Conservation (phyloP, 2,113 vertebrate species). For the Nestor notabilis region DNA sequence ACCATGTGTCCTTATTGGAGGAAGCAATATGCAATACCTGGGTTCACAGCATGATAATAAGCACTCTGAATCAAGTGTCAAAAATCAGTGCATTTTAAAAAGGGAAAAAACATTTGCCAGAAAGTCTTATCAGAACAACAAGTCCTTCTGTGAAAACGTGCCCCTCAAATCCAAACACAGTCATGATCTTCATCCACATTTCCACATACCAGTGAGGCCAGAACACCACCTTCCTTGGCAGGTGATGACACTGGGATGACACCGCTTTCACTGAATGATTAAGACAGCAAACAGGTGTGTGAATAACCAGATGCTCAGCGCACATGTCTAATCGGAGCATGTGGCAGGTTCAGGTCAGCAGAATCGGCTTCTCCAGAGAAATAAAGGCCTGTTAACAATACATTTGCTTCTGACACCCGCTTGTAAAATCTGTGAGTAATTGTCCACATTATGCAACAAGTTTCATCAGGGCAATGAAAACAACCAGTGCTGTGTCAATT, state of each 20-base stretch:
- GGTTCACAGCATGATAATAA: background rate
- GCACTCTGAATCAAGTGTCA: background rate
- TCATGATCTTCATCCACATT: background rate
- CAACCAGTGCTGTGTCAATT: conserved; percentile 7
- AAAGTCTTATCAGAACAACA: background rate
- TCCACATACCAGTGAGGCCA: fast-evolving
- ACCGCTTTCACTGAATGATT: background rate
- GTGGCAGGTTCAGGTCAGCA: background rate
- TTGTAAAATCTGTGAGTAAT: background rate
- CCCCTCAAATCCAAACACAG: fast-evolving
- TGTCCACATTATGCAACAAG: background rate
- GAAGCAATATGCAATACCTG: background rate
- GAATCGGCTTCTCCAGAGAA: background rate
- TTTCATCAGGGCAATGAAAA: background rate
- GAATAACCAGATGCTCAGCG: background rate
- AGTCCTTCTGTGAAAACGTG: fast-evolving
- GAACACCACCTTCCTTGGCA: background rate
- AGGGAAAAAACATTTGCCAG: fast-evolving
- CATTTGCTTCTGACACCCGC: background rate
- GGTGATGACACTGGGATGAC: background rate
- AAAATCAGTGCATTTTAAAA: fast-evolving
- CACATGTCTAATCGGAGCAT: background rate
- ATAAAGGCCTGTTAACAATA: background rate
- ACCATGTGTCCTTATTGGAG: background rate
- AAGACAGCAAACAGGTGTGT: background rate